A percentile compares a stretch with the other conserved stretches of the same genome.
Evolutionary conservation across 2,797 vertebrate genomes (phyloP).

Genomic region (Nannoperca obscura): DNA sequence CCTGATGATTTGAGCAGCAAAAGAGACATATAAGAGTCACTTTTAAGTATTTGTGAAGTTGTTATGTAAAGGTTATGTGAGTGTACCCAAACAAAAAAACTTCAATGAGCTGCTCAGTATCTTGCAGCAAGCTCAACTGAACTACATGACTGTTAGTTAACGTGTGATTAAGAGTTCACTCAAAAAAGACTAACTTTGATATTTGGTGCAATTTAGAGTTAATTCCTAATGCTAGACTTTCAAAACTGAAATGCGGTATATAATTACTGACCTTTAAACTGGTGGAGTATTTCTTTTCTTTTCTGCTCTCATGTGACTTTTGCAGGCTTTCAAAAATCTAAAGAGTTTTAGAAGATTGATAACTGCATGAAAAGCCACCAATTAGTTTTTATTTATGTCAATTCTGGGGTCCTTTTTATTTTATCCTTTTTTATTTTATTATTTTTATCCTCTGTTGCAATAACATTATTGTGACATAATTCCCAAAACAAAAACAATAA

Average conservation of each 20-base stretch:
- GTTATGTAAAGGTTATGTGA: background rate
- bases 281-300: background rate
- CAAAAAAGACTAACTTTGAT: background rate
- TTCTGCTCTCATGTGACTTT: background rate
- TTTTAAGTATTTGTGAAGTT: background rate
- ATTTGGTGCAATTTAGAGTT: background rate
- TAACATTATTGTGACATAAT: background rate
- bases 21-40: too few relatives aligned
- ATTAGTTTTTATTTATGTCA: too few relatives aligned
- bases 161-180: background rate
- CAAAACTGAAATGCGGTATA: background rate
- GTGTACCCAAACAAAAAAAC: background rate
- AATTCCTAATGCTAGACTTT: background rate
- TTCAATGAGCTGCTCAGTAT: background rate
- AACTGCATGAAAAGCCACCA: background rate
- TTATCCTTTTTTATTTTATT: too few relatives aligned
- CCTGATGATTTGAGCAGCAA: too few relatives aligned
- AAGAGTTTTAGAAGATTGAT: background rate
- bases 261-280: background rate
- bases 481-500: background rate
- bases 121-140: too few relatives aligned
- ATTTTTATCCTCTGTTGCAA: background rate
- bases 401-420: too few relatives aligned
- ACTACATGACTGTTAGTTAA: background rate
- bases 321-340: background rate